phyloP scores from a whole-genome alignment of 2,888 invertebrate species.

The Drosophila quinaria region DNA sequence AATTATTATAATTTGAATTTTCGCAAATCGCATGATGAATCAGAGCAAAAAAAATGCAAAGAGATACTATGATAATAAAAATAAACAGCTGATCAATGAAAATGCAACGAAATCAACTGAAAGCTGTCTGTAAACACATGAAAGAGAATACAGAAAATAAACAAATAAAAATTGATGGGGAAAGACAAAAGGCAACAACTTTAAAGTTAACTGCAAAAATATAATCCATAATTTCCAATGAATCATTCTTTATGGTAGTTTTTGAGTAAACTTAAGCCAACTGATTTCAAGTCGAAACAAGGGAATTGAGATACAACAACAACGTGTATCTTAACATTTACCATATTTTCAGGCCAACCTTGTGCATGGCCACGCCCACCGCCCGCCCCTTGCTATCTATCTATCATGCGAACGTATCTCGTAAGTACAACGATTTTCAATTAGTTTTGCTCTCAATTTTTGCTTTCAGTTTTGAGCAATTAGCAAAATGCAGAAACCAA shows the following conservation, averaged over 20 bases:
- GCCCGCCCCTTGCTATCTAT: not conserved
- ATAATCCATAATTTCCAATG: not conserved
- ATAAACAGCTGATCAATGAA: slow-evolving; percentile 41
- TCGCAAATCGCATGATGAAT: slow-evolving; percentile 45
- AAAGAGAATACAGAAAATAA: slow-evolving; percentile 3
- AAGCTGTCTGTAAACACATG: slow-evolving; percentile 15
- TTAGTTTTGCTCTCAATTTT: slow-evolving; percentile 75
- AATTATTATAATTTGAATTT: slow-evolving; percentile 22
- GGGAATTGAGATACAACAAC: slow-evolving; percentile 3
- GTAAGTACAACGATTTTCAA: slow-evolving; percentile 65
- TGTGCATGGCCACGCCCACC: not conserved
- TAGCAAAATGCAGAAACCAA: slow-evolving; percentile 67
- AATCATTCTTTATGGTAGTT: not conserved
- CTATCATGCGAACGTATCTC: slow-evolving; percentile 15
- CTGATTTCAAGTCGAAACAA: slow-evolving; percentile 2
- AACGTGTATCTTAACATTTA: not conserved
- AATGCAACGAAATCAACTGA: slow-evolving; percentile 10
- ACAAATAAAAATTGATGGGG: slow-evolving; percentile 6
- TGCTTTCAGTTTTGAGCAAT: slow-evolving; percentile 65
- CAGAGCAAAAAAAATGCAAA: slow-evolving; percentile 37
- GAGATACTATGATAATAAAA: slow-evolving; percentile 4
- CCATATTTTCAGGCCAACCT: slow-evolving; percentile 2
- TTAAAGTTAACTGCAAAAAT: not conserved
- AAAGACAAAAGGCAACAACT: slow-evolving; percentile 8
- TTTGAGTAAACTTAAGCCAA: not conserved